These are phyloP conservation scores for Auanema sp. DNA, from an alignment of 2,888 invertebrate genomes.

Conservation along the genomic window DNA sequence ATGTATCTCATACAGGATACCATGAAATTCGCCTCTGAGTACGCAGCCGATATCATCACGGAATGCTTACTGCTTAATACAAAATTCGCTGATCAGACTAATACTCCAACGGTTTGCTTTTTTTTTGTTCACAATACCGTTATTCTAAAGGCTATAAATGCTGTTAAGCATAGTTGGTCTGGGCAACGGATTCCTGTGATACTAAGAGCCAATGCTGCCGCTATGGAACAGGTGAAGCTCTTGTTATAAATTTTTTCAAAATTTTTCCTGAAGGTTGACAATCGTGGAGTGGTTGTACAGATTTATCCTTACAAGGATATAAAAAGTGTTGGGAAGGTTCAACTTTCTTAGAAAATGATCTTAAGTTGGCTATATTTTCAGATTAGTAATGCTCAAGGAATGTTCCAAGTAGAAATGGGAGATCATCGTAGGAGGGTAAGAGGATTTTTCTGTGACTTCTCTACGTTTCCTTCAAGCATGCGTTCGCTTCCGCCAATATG, in stretches of 20 bases:
- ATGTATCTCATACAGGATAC: conserved; percentile 72
- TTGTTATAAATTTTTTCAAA: neutral
- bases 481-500: conserved; percentile 78
- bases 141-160: conserved; percentile 64
- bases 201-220: conserved; percentile 87
- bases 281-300: conserved; percentile 37
- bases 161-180: conserved; percentile 95
- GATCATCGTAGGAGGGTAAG: conserved; percentile 81
- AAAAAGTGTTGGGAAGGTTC: conserved; percentile 41
- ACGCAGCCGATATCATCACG: conserved; percentile 86
- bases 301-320: conserved; percentile 43
- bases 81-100: conserved; percentile 45
- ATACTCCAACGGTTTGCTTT: conserved; percentile 30
- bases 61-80: conserved; percentile 74
- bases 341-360: too few species aligned
- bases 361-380: too few species aligned
- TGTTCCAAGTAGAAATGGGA: conserved; percentile 85
- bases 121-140: neutral
- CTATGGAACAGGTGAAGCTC: conserved; percentile 78
- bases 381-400: neutral
- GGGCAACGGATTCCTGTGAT: conserved; percentile 84
- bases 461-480: conserved; percentile 43
- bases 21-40: conserved; percentile 95
- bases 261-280: conserved; percentile 19
- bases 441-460: neutral